These are phyloP conservation scores for Oscheius myriophilus DNA, from an alignment of 2,888 invertebrate genomes.

Conservation along the genomic window DNA sequence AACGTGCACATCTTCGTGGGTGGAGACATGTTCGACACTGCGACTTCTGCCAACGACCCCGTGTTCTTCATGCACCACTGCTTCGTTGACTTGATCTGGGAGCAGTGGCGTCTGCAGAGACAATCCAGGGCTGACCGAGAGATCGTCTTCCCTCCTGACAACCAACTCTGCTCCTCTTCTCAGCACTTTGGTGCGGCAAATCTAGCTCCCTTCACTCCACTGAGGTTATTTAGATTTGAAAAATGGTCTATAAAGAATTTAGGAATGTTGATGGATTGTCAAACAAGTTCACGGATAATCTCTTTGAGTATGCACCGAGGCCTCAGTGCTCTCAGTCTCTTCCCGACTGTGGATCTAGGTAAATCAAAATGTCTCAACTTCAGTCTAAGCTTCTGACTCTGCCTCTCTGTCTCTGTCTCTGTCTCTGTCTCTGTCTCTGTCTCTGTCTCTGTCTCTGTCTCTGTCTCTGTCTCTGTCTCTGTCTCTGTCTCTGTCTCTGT, in stretches of 20 bases:
- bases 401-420: not conserved
- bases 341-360: slow-evolving; percentile 52
- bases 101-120: slow-evolving; percentile 55
- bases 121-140: slow-evolving; percentile 45
- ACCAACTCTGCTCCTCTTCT: slow-evolving; percentile 54
- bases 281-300: slow-evolving; percentile 65
- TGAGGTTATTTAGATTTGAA: slow-evolving; percentile 21
- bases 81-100: slow-evolving; percentile 71
- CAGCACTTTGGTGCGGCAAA: slow-evolving; percentile 57
- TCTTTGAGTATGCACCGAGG: slow-evolving; percentile 61
- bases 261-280: slow-evolving; percentile 63
- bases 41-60: slow-evolving; percentile 70
- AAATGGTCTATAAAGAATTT: not conserved
- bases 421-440: no score
- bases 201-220: slow-evolving; percentile 51
- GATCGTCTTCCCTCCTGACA: slow-evolving; percentile 56
- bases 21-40: slow-evolving; percentile 60
- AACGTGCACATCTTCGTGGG: slow-evolving; percentile 64
- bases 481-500: no score
- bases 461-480: no score
- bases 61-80: slow-evolving; percentile 71
- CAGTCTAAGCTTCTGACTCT: not conserved
- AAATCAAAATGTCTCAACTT: not conserved
- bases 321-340: slow-evolving; percentile 55
- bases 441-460: no score